A percentile compares a stretch with the other conserved stretches of the same genome.
Evolutionary conservation across 2,888 invertebrate genomes (phyloP).

Genomic region (Nemapogon koenigi): DNA sequence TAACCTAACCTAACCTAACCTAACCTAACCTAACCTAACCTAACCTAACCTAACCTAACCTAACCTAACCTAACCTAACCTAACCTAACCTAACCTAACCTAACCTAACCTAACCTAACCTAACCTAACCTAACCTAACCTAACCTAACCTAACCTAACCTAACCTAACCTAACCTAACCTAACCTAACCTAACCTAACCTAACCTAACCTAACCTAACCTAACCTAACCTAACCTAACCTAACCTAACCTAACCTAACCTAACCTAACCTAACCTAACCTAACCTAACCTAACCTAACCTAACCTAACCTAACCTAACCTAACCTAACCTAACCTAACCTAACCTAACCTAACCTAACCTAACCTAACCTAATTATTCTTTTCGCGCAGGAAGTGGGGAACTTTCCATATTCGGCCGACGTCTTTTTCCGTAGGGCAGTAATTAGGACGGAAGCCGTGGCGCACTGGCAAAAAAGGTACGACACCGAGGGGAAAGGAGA

Average conservation of each 20-base stretch:
- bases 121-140: not conserved
- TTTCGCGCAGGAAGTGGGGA: too few relatives aligned
- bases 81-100: slow-evolving; percentile 3
- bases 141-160: slow-evolving; percentile 1
- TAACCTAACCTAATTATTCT: not conserved
- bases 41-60: slow-evolving; percentile 6
- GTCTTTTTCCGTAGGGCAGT: too few relatives aligned
- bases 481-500: too few relatives aligned
- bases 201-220: not conserved
- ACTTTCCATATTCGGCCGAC: too few relatives aligned
- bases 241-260: slow-evolving; percentile 1
- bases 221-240: not conserved
- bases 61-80: slow-evolving; percentile 4
- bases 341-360: not conserved
- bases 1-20: slow-evolving; percentile 12
- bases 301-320: not conserved
- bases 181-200: not conserved
- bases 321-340: not conserved
- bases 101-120: slow-evolving; percentile 2
- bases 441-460: too few relatives aligned
- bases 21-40: slow-evolving; percentile 12
- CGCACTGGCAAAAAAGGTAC: too few relatives aligned
- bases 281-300: not conserved
- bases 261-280: not conserved
- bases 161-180: not conserved